These are phyloP conservation scores for Phocides pigmalion DNA, from an alignment of 1,140 invertebrate species.

Conservation along the genomic window DNA sequence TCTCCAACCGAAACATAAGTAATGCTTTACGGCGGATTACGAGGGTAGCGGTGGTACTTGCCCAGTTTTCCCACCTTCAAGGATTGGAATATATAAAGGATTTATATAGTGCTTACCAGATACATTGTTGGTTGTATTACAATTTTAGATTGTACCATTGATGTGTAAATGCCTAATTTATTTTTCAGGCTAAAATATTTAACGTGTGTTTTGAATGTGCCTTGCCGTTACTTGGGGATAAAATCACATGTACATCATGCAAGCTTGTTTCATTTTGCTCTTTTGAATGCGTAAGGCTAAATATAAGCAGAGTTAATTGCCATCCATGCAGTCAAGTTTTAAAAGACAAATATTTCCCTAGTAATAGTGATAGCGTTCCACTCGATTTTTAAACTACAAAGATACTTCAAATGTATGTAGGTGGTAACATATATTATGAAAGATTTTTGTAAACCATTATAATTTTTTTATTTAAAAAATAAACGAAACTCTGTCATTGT, in stretches of 20 bases:
- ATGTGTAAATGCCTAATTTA: no score
- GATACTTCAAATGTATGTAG: background rate
- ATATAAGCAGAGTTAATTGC: conserved; percentile 51
- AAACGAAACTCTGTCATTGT: no score
- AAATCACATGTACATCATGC: conserved; percentile 55
- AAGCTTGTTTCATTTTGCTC: conserved; percentile 64
- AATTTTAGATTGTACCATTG: no score
- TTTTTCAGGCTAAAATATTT: conserved; percentile 60
- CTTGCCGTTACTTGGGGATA: conserved; percentile 50
- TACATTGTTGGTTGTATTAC: no score
- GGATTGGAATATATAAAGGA: no score
- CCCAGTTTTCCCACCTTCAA: no score
- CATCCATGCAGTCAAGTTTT: conserved; percentile 65
- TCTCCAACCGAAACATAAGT: no score
- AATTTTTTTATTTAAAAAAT: background rate
- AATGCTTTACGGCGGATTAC: no score
- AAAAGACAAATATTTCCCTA: conserved; percentile 50
- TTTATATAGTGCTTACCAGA: no score
- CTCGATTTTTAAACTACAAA: background rate
- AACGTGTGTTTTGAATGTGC: conserved; percentile 72
- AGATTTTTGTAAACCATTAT: no score
- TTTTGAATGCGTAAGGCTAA: conserved; percentile 57
- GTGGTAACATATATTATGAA: background rate
- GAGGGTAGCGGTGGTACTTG: no score
- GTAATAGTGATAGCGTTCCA: conserved; percentile 12